Conservation (phyloP, 2,797 vertebrate genomes). For the Ammospiza maritima region DNA sequence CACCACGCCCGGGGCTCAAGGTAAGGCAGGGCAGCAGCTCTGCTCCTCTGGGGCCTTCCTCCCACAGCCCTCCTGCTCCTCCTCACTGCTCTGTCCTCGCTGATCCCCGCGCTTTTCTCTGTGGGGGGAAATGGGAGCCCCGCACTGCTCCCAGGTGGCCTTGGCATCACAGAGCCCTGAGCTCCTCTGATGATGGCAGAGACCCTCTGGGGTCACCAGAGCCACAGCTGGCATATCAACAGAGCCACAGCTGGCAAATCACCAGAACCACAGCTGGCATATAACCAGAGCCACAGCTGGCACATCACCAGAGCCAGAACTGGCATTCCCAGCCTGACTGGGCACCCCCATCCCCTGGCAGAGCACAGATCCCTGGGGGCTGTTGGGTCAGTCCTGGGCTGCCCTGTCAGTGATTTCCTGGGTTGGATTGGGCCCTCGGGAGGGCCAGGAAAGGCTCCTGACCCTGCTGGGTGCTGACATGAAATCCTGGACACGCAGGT, state of each 20-base stretch:
- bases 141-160: not conserved
- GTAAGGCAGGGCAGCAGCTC: not conserved
- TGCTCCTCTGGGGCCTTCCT: not conserved
- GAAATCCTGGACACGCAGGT: not conserved
- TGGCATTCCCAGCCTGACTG: not conserved
- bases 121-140: rapidly evolving
- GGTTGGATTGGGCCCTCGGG: rapidly evolving
- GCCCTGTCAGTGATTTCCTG: rapidly evolving
- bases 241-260: not conserved
- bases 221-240: not conserved
- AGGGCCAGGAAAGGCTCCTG: not conserved
- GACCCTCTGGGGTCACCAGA: not conserved
- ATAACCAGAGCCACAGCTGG: no score
- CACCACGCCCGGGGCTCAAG: rapidly evolving
- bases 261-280: no score
- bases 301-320: not conserved
- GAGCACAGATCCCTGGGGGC: not conserved
- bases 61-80: not conserved
- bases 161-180: not conserved
- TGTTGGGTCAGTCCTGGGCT: rapidly evolving
- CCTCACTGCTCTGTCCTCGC: rapidly evolving
- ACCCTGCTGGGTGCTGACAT: rapidly evolving
- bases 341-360: not conserved
- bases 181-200: not conserved
- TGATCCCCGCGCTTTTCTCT: not conserved